phyloP scores from a whole-genome alignment of 2,113 vertebrate genomes.

The Globicephala melas region DNA sequence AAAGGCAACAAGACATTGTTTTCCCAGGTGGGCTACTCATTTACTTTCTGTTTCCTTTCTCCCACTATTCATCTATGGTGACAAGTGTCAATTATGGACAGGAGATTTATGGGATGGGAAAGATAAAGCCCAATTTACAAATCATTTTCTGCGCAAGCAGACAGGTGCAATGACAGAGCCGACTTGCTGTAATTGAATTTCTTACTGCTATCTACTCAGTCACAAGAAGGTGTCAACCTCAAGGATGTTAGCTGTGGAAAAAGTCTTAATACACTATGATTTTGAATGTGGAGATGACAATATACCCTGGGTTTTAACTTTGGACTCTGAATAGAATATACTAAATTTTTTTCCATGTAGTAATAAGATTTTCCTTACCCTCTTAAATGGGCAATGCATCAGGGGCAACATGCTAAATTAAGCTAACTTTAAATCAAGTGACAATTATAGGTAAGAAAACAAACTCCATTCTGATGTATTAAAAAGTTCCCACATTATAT shows the following conservation, averaged over 20 bases:
- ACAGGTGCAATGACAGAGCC: conserved; percentile 85
- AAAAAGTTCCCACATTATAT: not conserved
- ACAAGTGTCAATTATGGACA: conserved; percentile 88
- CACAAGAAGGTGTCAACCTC: conserved; percentile 82
- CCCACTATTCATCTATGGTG: conserved; percentile 81
- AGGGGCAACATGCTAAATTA: not conserved
- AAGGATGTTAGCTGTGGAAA: conserved; percentile 77
- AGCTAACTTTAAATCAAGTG: not conserved
- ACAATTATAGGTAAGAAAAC: not conserved
- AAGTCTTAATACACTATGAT: conserved; percentile 67
- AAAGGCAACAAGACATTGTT: conserved; percentile 72
- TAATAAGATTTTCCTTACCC: conserved; percentile 1
- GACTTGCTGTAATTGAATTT: conserved; percentile 87
- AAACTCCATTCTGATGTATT: not conserved
- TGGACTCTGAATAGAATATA: not conserved
- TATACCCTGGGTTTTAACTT: conserved; percentile 23
- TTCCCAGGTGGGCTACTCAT: conserved; percentile 79
- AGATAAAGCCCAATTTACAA: conserved; percentile 87
- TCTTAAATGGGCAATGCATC: not conserved
- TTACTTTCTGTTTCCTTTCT: conserved; percentile 81
- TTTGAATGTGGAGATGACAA: conserved; percentile 58
- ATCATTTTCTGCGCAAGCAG: conserved; percentile 84
- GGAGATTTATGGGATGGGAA: conserved; percentile 81
- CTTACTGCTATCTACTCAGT: conserved; percentile 85
- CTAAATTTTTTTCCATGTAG: not conserved